phyloP scores from a whole-genome alignment of 1,140 invertebrate genomes.

The Eueides isabella region DNA sequence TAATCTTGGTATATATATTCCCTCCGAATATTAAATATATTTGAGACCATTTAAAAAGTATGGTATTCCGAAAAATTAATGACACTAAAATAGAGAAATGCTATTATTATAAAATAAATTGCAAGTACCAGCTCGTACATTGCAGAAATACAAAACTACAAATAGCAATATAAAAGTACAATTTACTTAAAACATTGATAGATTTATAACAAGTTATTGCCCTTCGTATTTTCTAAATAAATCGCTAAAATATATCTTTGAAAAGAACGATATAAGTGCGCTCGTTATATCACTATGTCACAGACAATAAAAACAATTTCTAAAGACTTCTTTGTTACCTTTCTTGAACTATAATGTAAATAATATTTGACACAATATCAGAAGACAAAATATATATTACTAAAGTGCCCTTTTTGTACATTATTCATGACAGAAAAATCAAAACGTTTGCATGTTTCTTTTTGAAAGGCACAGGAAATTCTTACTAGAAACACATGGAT shows the following conservation, averaged over 20 bases:
- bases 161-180: constrained; percentile 4
- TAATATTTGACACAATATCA: constrained; percentile 21
- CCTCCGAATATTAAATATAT: too few species aligned
- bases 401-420: constrained; percentile 29
- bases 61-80: neutral
- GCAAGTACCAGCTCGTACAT: neutral
- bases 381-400: constrained; percentile 24
- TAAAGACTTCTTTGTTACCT: constrained; percentile 23
- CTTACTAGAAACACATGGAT: constrained; percentile 15
- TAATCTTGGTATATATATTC: too few species aligned
- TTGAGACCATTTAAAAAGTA: too few species aligned
- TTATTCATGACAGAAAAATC: constrained; percentile 30
- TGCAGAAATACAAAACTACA: constrained; percentile 9
- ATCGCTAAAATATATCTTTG: constrained; percentile 18
- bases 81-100: neutral
- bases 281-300: constrained; percentile 25
- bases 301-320: constrained; percentile 20
- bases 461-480: constrained; percentile 20
- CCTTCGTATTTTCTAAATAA: neutral
- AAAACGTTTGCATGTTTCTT: constrained; percentile 27
- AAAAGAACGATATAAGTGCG: constrained; percentile 19
- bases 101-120: neutral
- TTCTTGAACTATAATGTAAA: constrained; percentile 27
- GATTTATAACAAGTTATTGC: constrained; percentile 8
- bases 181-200: neutral